Conservation (phyloP, 2,113 vertebrate genomes). For the Pseudopodoces humilis region DNA sequence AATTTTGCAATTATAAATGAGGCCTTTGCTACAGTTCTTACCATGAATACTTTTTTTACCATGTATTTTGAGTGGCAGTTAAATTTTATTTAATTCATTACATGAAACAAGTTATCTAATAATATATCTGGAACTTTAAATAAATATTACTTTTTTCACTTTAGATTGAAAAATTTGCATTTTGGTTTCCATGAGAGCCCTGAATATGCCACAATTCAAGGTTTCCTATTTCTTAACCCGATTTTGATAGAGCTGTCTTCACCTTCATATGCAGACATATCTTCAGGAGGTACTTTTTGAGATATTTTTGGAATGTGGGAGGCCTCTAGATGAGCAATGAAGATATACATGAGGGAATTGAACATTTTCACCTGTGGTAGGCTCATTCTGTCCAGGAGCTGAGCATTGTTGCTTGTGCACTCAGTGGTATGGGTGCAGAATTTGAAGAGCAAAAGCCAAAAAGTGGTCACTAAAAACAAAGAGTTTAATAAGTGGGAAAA, state of each 20-base stretch:
- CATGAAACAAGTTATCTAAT: not conserved
- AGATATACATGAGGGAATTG: accelerated
- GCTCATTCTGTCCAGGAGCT: accelerated
- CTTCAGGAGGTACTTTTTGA: not conserved
- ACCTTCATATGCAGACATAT: not conserved
- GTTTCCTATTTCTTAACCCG: not conserved
- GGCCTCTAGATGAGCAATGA: not conserved
- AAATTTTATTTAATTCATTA: not conserved
- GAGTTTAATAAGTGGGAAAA: not conserved
- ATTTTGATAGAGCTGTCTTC: not conserved
- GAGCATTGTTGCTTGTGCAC: not conserved
- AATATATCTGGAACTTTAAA: not conserved
- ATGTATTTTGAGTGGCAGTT: not conserved
- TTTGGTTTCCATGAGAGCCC: not conserved
- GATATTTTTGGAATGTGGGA: not conserved
- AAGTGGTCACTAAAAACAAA: not conserved
- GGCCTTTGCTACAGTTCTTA: not conserved
- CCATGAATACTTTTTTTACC: not conserved
- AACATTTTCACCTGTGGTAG: not conserved
- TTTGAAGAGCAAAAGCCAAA: not conserved
- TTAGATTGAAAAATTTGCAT: not conserved
- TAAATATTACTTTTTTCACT: not conserved
- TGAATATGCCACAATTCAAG: not conserved
- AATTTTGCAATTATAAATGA: not conserved
- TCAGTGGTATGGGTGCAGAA: not conserved